Evolutionary conservation across 1,140 invertebrate species (phyloP), one percentile per base, ranked within the genome.

Genomic region (Reticulitermes speratus): DNA sequence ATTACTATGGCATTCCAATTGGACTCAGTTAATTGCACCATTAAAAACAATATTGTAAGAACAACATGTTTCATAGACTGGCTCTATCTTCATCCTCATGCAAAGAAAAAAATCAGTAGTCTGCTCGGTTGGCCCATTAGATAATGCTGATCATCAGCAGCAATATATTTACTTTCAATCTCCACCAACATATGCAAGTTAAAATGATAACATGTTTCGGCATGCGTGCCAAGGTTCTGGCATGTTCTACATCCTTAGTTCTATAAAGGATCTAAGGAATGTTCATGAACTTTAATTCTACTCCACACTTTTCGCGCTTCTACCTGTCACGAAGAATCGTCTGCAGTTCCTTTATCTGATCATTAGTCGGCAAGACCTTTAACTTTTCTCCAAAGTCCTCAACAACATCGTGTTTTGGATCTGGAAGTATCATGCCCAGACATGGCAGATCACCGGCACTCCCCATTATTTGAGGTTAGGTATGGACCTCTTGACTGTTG

Each of bases 261-360:
- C 38, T 5, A 38, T 38, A 38, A 38, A 2, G 5, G 38, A 38
- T 38, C 38, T 38, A 38, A 2, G 38, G 38, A 38, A 38, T 38
- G 38, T 38, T 38, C 38, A 38, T 38, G 38, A 38, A 38, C 38
- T 38, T 38, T 38, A 38, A 38, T 38, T 38, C 38, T 38, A 38
- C 38, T 25, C n/a, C n/a, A 6, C n/a, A 25, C 3, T 14, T 75
- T 30, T 30, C 14, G 16, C n/a, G 1, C 23, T 16, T 6, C 93
- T 93, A 99, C 98, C 96, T 98, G 91, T 99, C 98, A 44, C 98
- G 92, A 81, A 99, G 94, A 90, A 99, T 98, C 23, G 98, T 99
- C 90, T 99, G 97, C 45, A 99, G 92, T 91, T 99, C 98, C 89
- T 96, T 95, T 44, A 98, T 96, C 92, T 98, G 97, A 89, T 98